Evolutionary conservation across 2,888 invertebrate species (phyloP), one percentile per base, ranked within the genome.

Genomic region (Melipona bicolor): DNA sequence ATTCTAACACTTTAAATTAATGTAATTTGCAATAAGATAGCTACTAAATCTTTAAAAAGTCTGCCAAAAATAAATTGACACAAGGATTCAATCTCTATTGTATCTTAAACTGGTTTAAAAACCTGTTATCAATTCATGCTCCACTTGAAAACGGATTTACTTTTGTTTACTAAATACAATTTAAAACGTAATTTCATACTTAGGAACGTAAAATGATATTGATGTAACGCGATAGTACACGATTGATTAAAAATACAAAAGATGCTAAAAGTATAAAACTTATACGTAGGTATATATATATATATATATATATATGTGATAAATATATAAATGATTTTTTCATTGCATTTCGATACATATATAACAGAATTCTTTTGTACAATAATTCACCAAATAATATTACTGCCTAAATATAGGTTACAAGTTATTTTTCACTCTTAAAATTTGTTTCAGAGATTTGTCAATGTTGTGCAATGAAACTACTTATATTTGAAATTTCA

Each of bases 41-140:
- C 1, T 43, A 43, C 43, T 43, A 9, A 43, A 43, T 43, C 9
- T 9, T 43, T 9, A 43, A 43, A 43, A 43, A 43, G 43, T n/a
- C 13, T 9, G 50, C 36, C 36, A 62, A 52, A 74, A 69, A 32
- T 70, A 65, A 76, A 61, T 52, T 50, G 80, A 76, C 59, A 59
- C 15, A 56, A 69, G 27, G 68, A 61, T 61, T 19, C 43, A 67
- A 56, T 64, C 32, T 21, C 4, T 32, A 24, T n/a, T 19, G 52
- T 61, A 65, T 59, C 67, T 67, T 52, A 56, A 68, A 68, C 72
- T 68, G 24, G 72, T 72, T 79, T 32, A 32, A 32, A 32, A 68
- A 52, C 19, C 54, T 36, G 32, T 54, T 27, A 68, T 76, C 75
- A 11, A 52, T 69, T 21, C 15, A 21, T 19, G 21, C 27, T 17